Evolutionary conservation across 2,113 vertebrate species (phyloP).

Genomic region (Marmota monax): DNA sequence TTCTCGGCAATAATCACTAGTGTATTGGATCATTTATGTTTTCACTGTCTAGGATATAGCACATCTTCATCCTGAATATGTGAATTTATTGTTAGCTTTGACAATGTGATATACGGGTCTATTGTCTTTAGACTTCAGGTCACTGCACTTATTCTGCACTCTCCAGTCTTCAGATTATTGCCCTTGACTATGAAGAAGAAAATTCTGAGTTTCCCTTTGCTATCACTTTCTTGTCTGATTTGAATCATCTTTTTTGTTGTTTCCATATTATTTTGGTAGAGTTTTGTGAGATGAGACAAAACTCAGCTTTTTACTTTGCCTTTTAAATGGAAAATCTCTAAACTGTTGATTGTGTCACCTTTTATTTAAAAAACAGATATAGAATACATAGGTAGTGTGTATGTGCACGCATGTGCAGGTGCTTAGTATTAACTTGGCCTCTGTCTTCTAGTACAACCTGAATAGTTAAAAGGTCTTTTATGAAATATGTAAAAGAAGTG

Average conservation of each 20-base stretch:
- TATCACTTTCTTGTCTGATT: not conserved
- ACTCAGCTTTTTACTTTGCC: not conserved
- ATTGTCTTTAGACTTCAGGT: not conserved
- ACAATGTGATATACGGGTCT: not conserved
- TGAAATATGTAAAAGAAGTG: not conserved
- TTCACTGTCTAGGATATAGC: not conserved
- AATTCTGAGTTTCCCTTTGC: not conserved
- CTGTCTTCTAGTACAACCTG: not conserved
- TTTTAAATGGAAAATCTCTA: constrained; percentile 27
- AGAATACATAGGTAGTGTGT: not conserved
- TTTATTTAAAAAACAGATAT: not conserved
- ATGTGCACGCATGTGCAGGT: not conserved
- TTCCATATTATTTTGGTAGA: constrained; percentile 24
- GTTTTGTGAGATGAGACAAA: constrained; percentile 24
- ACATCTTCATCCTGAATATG: not conserved
- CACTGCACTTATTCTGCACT: not conserved
- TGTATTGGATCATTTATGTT: not conserved
- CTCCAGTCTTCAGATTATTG: not conserved
- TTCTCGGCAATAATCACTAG: not conserved
- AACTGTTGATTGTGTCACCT: not conserved
- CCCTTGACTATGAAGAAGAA: not conserved
- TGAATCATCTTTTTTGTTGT: not conserved
- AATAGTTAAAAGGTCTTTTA: constrained; percentile 22
- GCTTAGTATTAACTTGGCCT: not conserved
- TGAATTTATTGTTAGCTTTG: not conserved